Evolutionary conservation across 2,113 vertebrate genomes (phyloP).

Genomic region (Benitochromis conjunctus): DNA sequence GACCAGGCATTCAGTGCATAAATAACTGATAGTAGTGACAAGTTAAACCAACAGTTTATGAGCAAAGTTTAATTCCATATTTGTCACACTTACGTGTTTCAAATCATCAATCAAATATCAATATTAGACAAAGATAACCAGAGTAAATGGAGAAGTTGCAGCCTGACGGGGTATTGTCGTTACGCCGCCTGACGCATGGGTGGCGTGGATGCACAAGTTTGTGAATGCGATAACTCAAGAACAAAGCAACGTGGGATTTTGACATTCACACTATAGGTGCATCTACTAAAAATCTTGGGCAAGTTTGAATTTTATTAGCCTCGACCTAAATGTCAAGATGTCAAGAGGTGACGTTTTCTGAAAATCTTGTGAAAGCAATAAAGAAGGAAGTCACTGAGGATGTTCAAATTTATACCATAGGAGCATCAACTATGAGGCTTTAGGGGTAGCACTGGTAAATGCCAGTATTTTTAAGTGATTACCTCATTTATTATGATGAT

Average conservation of each 20-base stretch:
- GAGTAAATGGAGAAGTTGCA: not conserved
- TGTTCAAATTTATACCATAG: not conserved
- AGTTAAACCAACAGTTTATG: not conserved
- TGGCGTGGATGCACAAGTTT: not conserved
- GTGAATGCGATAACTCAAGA: not conserved
- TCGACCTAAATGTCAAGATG: not conserved
- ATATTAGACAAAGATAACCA: not conserved
- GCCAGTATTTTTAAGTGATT: fast-evolving
- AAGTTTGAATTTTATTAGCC: not conserved
- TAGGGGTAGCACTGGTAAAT: not conserved
- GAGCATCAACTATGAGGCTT: not conserved
- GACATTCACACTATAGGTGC: not conserved
- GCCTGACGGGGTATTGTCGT: not conserved
- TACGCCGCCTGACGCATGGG: fast-evolving
- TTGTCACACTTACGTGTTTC: not conserved
- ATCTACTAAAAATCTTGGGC: not conserved
- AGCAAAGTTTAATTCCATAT: not conserved
- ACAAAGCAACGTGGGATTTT: not conserved
- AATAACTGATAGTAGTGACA: not conserved
- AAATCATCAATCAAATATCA: not conserved
- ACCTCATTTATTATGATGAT: not conserved
- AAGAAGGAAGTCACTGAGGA: not conserved
- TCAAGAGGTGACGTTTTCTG: not conserved
- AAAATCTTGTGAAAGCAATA: not conserved
- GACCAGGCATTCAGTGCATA: fast-evolving